Conservation (phyloP, 92 coral and sea anemone genomes). For the Pocillopora meandrina region DNA sequence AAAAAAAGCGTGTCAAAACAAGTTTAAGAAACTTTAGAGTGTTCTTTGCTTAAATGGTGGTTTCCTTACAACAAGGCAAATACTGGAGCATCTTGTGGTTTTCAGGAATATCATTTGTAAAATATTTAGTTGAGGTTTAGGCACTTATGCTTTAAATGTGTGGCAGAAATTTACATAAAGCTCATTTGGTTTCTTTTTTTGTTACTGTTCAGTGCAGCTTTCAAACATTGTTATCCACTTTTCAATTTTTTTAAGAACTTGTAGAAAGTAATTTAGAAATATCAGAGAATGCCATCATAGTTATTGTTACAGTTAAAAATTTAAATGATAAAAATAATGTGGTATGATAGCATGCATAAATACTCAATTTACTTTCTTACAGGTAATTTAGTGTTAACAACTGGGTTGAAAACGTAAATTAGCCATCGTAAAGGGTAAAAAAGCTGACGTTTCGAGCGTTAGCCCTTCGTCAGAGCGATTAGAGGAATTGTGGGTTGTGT, state of each 20-base stretch:
- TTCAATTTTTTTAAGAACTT: not conserved
- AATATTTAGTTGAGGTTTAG: conserved; percentile 2
- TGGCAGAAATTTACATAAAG: not conserved
- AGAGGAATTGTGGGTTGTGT: too few species aligned
- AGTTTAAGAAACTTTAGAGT: too few species aligned
- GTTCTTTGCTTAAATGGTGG: too few species aligned
- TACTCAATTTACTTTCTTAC: not conserved
- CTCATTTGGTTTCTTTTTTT: not conserved
- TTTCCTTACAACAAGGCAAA: not conserved
- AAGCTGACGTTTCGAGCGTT: too few species aligned
- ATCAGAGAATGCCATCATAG: not conserved
- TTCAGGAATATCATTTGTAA: not conserved
- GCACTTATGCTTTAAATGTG: not conserved
- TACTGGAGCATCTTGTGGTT: not conserved
- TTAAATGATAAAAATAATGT: too few species aligned
- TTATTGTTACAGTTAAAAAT: not conserved
- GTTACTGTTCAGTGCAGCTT: not conserved
- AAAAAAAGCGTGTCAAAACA: too few species aligned
- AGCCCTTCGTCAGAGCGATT: too few species aligned
- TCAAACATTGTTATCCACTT: too few species aligned
- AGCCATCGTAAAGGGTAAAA: too few species aligned
- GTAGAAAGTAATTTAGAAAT: not conserved
- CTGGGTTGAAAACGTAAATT: too few species aligned
- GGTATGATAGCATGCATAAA: not conserved
- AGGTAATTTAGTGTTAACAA: too few species aligned